A percentile compares a stretch with the other conserved stretches of the same genome.
phyloP scores from a whole-genome alignment of 2,888 invertebrate species.

The Sericinus montela region DNA sequence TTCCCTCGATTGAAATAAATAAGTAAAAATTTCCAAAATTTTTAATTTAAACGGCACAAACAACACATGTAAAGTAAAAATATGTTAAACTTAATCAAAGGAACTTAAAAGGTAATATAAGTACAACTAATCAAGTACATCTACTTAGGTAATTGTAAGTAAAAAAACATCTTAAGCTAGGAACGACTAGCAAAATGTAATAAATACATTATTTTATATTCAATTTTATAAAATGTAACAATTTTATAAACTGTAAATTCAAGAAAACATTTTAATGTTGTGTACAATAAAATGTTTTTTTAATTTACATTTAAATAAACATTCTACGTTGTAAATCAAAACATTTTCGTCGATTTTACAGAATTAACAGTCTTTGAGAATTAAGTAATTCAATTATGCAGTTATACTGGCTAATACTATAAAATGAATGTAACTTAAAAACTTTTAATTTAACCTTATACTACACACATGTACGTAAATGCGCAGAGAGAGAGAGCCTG shows the following conservation, averaged over 20 bases:
- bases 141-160: conserved; percentile 16
- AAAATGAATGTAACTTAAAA: not conserved
- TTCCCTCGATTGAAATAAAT: too few species aligned
- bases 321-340: too few species aligned
- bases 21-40: not conserved
- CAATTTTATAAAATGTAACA: conserved; percentile 9
- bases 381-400: not conserved
- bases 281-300: not conserved
- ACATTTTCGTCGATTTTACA: not conserved
- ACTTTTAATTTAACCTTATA: too few species aligned
- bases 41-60: conserved; percentile 9
- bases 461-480: too few species aligned
- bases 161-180: conserved; percentile 21
- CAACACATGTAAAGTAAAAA: conserved; percentile 1
- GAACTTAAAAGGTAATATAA: conserved; percentile 18
- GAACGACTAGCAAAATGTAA: conserved; percentile 25
- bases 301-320: too few species aligned
- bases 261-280: not conserved
- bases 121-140: conserved; percentile 8
- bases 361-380: not conserved
- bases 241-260: not conserved
- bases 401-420: not conserved
- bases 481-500: too few species aligned
- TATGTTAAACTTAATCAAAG: conserved; percentile 22
- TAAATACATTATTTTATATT: too few species aligned